These are phyloP conservation scores for Agrotis clavis DNA, from an alignment of 2,888 invertebrate species.

Conservation along the genomic window DNA sequence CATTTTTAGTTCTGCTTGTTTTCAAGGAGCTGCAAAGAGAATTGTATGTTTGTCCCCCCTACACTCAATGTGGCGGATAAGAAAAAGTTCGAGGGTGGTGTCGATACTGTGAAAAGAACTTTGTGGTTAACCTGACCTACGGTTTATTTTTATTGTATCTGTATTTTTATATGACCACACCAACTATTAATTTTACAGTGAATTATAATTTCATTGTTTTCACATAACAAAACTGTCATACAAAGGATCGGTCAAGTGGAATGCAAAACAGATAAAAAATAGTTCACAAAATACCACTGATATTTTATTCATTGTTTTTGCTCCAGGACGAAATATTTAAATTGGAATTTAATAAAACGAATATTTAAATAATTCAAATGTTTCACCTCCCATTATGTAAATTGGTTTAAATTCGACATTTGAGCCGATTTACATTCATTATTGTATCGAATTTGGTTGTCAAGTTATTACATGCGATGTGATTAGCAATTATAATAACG, in stretches of 20 bases:
- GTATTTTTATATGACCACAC: not conserved
- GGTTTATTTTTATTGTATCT: not conserved
- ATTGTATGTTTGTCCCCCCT: conserved; percentile 17
- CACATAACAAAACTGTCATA: not conserved
- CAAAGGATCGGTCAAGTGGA: conserved; percentile 11
- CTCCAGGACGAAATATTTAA: conserved; percentile 67
- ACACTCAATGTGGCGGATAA: conserved; percentile 22
- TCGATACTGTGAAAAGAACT: conserved; percentile 5
- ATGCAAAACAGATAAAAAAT: conserved; percentile 20
- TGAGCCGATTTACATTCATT: conserved; percentile 78
- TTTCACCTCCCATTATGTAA: conserved; percentile 76
- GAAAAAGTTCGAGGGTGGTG: conserved; percentile 2
- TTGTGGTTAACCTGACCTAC: not conserved
- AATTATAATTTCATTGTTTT: not conserved
- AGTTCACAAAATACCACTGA: conserved; percentile 36
- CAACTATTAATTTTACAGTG: not conserved
- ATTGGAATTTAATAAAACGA: conserved; percentile 71
- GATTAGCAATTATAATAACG: conserved; percentile 72
- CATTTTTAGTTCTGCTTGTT: conserved; percentile 1
- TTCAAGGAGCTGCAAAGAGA: conserved; percentile 8
- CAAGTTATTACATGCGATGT: conserved; percentile 70
- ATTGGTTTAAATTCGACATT: conserved; percentile 74
- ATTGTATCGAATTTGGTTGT: conserved; percentile 76
- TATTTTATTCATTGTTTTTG: conserved; percentile 56
- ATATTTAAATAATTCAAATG: conserved; percentile 75